A percentile compares a stretch with the other conserved stretches of the same genome.
phyloP scores from a whole-genome alignment of 2,888 invertebrate species.

The Phlogophora meticulosa region DNA sequence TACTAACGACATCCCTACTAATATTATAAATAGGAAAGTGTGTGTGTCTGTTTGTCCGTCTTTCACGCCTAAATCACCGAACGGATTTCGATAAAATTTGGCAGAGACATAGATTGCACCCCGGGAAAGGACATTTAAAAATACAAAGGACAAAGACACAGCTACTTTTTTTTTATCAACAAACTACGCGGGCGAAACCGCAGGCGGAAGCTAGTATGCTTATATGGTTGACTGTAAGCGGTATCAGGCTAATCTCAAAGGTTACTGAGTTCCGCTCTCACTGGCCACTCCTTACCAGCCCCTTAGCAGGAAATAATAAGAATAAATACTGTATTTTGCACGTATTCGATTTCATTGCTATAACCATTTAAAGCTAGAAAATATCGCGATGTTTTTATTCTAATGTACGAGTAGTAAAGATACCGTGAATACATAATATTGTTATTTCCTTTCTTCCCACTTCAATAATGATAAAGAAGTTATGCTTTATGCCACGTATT shows the following conservation, averaged over 20 bases:
- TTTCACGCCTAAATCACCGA: no score
- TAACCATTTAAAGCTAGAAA: slow-evolving; percentile 18
- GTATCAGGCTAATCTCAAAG: slow-evolving; percentile 51
- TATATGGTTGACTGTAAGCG: slow-evolving; percentile 22
- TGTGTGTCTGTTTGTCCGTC: no score
- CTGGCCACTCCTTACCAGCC: slow-evolving; percentile 44
- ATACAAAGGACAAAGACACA: no score
- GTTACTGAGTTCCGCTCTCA: slow-evolving; percentile 59
- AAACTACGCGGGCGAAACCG: no score
- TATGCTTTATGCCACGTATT: slow-evolving; percentile 16
- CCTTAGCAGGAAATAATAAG: slow-evolving; percentile 27
- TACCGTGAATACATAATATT: slow-evolving; percentile 26
- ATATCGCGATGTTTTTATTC: slow-evolving; percentile 25
- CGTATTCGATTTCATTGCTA: neutral
- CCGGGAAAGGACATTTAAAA: no score
- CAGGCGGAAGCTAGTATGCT: no score
- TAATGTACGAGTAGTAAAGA: slow-evolving; percentile 2
- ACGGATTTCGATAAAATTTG: no score
- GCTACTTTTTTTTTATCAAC: no score
- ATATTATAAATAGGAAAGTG: no score
- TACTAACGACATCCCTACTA: no score
- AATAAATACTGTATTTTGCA: slow-evolving; percentile 35
- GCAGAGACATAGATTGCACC: no score
- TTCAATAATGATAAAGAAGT: neutral
- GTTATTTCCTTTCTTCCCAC: slow-evolving; percentile 21